Conservation (phyloP, 2,113 vertebrate species). For the Thomomys bottae region DNA sequence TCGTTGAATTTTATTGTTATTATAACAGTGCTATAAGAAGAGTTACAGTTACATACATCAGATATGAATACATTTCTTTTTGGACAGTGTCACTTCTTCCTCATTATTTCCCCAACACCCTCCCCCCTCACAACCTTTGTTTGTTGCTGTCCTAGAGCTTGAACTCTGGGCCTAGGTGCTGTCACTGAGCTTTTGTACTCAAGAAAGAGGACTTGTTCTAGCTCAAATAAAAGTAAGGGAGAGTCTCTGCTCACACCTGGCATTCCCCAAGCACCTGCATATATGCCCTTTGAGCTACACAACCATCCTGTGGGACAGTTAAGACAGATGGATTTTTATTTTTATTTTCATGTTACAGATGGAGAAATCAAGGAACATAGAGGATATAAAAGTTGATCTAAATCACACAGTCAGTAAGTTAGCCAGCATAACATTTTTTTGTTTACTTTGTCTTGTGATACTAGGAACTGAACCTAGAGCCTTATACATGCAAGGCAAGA, state of each 20-base stretch:
- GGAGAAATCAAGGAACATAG: background rate
- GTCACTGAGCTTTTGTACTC: no score
- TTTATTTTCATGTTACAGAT: background rate
- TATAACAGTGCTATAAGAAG: no score
- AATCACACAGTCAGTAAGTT: background rate
- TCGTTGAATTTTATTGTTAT: no score
- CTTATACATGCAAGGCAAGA: background rate
- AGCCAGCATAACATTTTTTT: background rate
- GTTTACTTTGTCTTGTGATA: background rate
- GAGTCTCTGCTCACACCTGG: background rate
- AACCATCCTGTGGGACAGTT: background rate
- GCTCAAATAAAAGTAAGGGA: background rate
- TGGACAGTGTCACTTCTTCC: no score
- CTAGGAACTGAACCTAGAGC: background rate
- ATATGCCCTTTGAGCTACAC: background rate
- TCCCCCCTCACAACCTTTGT: no score
- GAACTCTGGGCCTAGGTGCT: no score
- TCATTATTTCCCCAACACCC: no score
- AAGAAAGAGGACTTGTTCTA: background rate
- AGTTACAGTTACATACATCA: no score
- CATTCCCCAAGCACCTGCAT: background rate
- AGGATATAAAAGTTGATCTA: background rate
- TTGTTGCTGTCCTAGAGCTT: no score
- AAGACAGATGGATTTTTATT: background rate
- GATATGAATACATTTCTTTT: no score